A percentile compares a stretch with the other conserved stretches of the same genome.
Conservation (phyloP, 2,113 vertebrate species). For the Otocyon megalotis region DNA sequence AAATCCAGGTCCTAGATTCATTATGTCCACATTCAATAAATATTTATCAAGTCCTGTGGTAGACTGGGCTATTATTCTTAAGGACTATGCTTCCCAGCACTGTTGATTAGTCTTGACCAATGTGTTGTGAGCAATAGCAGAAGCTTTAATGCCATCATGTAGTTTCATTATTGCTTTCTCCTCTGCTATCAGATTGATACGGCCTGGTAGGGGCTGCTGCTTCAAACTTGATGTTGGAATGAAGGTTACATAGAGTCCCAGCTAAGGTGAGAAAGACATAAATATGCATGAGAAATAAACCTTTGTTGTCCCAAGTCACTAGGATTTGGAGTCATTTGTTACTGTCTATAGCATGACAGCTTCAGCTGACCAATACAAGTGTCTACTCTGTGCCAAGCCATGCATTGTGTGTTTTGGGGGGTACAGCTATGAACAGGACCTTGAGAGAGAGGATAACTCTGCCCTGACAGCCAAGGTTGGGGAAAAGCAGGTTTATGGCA, state of each 20-base stretch:
- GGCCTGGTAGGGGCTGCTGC: background rate
- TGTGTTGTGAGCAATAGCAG: background rate
- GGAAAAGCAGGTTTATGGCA: background rate
- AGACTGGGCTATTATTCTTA: background rate
- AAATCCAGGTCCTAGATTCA: background rate
- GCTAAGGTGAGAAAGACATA: background rate
- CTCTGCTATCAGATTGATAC: background rate
- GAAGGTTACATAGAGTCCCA: background rate
- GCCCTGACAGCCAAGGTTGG: background rate
- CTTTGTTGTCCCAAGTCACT: background rate
- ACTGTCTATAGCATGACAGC: background rate
- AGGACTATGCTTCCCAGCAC: background rate
- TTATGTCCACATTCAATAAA: background rate
- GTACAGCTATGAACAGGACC: background rate
- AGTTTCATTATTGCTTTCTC: background rate
- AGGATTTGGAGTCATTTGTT: background rate
- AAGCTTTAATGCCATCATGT: background rate
- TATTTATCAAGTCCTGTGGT: background rate
- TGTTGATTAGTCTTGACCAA: background rate
- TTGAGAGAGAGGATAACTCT: background rate
- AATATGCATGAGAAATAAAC: background rate
- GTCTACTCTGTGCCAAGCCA: background rate
- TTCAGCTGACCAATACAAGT: background rate
- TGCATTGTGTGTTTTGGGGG: no score
- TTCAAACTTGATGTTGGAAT: background rate